Base-by-base conservation (phyloP, 2,797 vertebrate species). In the Eospalax fontanierii region DNA sequence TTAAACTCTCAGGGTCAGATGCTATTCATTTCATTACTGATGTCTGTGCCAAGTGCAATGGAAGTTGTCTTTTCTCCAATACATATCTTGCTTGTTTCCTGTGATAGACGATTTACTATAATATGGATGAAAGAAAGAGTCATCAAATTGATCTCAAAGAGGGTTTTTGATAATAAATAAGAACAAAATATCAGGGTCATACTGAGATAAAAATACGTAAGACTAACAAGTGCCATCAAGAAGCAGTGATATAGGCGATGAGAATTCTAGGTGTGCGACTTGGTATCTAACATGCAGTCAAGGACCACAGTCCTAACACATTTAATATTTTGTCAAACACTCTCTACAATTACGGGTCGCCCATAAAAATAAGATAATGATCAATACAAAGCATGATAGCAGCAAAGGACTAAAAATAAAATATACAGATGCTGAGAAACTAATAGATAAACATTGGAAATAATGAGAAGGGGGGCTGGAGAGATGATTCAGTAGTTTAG, bases 271-370 rank as follows among this genome's bases (percentile, higher is more conserved):
- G 21, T 85, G 24, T 89, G 10, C 92, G 54, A 96, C 35, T 24
- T 87, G 1, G 28, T 79, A 63, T 68, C 66, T 87, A 80, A 80
- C 14, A 75, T 26, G 65, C 4, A 92, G 43, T 28, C 61, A 22
- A 68, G 33, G 30, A 79, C 7, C 80, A 80, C 28, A 65, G 7
- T 84, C 68, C 14, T 79, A 86, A 18, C 12, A 46, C 50, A 54
- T 46, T 78, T 38, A 87, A 43, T 61, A 76, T 70, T 89, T 96
- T 94, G 90, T 92, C 68, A 86, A 7, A 71, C 63, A 71, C 84
- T 66, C 63, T 81, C 73, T 92, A 11, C 83, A 74, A 50, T 84
- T 93, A 70, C n/a, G 89, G 79, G 54, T 89, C 66, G 22, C 59
- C 21, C 46, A 38, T 74, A 61, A 84, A 94, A 90, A 82, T 91